A percentile compares a stretch with the other conserved stretches of the same genome.
These are phyloP conservation scores for Amblyraja radiata DNA, from an alignment of 2,797 vertebrate species.

Conservation along the genomic window DNA sequence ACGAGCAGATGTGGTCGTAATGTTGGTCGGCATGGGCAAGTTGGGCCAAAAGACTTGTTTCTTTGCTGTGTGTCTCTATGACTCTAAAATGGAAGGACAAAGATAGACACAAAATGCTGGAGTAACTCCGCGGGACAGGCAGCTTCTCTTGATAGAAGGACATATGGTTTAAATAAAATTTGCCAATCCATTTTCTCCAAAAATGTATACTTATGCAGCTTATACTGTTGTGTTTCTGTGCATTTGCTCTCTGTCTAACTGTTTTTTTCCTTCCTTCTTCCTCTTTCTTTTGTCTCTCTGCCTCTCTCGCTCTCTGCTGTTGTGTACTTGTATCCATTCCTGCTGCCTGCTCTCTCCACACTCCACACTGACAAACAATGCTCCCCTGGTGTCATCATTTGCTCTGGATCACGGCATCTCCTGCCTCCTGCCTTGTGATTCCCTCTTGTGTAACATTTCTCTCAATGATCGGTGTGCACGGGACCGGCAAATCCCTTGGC, in stretches of 20 bases:
- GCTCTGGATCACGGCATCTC: conserved; percentile 38
- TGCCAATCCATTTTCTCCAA: background rate
- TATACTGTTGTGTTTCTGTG: background rate
- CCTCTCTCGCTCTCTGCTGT: background rate
- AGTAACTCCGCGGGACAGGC: too few species aligned
- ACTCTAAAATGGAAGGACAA: too few species aligned
- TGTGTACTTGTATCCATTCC: conserved; percentile 18
- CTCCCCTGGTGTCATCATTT: conserved; percentile 28
- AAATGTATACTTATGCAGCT: background rate
- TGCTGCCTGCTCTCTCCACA: background rate
- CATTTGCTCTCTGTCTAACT: conserved; percentile 19
- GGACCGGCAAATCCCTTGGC: conserved; percentile 38
- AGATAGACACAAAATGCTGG: too few species aligned
- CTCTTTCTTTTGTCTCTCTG: conserved; percentile 28
- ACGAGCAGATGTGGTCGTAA: too few species aligned
- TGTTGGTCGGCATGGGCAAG: too few species aligned
- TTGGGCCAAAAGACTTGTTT: too few species aligned
- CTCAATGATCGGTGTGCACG: conserved; percentile 9
- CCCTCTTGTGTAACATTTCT: conserved; percentile 23
- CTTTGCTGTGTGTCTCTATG: too few species aligned
- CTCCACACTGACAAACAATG: conserved; percentile 16
- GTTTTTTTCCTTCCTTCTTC: conserved; percentile 39
- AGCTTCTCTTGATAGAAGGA: too few species aligned
- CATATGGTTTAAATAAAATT: background rate
- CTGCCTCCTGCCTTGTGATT: conserved; percentile 40